Conservation (phyloP, 2,113 vertebrate species). For the Toxotes jaculatrix region DNA sequence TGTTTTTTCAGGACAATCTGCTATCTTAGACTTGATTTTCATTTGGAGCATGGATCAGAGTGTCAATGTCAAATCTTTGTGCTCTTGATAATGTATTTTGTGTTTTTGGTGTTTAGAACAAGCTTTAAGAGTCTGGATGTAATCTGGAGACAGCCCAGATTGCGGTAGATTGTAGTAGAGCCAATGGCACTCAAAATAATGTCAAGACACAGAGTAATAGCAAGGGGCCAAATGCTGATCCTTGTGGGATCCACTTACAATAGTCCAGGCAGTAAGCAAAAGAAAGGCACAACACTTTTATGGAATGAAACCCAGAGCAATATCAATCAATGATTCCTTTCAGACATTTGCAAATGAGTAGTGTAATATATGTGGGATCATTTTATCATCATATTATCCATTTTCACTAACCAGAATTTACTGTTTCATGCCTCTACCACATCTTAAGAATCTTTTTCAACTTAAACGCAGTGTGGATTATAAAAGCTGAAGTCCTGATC, state of each 20-base stretch:
- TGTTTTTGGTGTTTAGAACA: no score
- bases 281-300: neutral
- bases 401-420: neutral
- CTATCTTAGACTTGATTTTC: no score
- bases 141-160: no score
- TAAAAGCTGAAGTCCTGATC: conserved; percentile 12
- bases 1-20: no score
- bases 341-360: neutral
- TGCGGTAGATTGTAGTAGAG: no score
- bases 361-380: neutral
- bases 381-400: neutral
- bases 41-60: no score
- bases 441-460: neutral
- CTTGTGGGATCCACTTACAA: no score
- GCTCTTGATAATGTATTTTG: no score
- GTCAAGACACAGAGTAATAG: neutral
- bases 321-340: neutral
- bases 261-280: neutral
- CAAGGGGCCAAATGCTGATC: neutral
- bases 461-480: neutral
- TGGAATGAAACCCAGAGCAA: neutral
- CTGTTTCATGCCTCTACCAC: neutral
- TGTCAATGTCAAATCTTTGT: no score
- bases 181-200: neutral
- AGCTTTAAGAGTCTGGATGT: no score